A percentile compares a stretch with the other conserved stretches of the same genome.
These are phyloP conservation scores for Simalia tracyae DNA, from an alignment of 2,797 vertebrate genomes.

Conservation along the genomic window DNA sequence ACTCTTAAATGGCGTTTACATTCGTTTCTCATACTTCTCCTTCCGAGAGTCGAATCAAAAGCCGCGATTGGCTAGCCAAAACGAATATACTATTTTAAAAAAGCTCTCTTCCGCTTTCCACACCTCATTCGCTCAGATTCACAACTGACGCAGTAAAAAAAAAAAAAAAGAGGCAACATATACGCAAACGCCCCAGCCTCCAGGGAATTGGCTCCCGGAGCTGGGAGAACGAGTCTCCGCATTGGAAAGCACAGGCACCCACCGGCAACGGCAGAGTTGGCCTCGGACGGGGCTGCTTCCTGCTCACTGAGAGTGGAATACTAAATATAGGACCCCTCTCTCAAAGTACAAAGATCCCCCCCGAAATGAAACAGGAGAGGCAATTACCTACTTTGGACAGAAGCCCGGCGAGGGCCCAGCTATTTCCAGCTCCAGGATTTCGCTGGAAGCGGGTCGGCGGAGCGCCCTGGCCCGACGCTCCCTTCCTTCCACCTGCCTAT, in stretches of 20 bases:
- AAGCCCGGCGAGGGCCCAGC: constrained; percentile 16
- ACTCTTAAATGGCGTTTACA: too few species aligned
- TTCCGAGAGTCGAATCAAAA: not conserved
- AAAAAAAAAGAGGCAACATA: not conserved
- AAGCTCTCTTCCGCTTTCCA: constrained; percentile 7
- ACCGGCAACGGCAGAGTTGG: not conserved
- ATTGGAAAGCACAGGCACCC: not conserved
- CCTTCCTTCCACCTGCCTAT: constrained; percentile 15
- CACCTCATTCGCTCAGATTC: not conserved
- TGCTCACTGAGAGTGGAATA: not conserved
- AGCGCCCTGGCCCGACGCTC: too few species aligned
- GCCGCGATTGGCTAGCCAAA: not conserved
- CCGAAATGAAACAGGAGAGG: constrained; percentile 20
- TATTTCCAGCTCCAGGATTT: constrained; percentile 27
- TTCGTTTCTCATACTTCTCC: not conserved
- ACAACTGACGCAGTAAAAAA: not conserved
- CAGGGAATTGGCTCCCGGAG: not conserved
- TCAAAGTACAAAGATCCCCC: not conserved
- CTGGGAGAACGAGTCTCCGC: not conserved
- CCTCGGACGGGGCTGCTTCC: not conserved
- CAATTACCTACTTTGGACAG: constrained; percentile 48
- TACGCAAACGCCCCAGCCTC: not conserved
- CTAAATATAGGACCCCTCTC: constrained; percentile 26
- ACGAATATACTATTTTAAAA: not conserved
- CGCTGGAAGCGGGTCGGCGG: not conserved